Evolutionary conservation across 2,888 invertebrate genomes (phyloP), one percentile per base, ranked within the genome.

Genomic region (Epinotia bilunana): DNA sequence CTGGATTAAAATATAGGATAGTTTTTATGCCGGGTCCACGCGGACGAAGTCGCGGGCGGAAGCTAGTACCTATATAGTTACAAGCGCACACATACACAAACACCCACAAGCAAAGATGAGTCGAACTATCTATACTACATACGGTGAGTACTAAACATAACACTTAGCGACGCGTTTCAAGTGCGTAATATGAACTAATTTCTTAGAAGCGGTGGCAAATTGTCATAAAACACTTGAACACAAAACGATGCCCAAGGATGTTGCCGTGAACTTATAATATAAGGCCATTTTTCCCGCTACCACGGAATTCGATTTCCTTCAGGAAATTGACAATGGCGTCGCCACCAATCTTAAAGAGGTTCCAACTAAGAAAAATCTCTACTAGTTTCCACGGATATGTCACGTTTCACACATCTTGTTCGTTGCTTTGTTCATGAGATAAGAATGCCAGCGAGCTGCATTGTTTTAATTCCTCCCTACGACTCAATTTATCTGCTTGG

Each of bases 261-360:
- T 70, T 62, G 58, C 69, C 43, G 62, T 33, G 5, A 72, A 72
- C 67, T n/a, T 72, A 72, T 43, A 60, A 60, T 69, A 65, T 69
- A 67, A 69, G 72, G 74, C 57, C 70, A 73, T 77, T 77, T 76
- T 79, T 76, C 75, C 74, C 79, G 76, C 76, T 73, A 78, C 79
- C 78, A 78, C 72, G 76, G 72, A 76, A 80, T 79, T 81, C 81
- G 79, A 85, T 87, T 87, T 86, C 83, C 87, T 82, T 23, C 43
- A 84, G 84, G 85, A 86, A 85, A 85, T 87, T 83, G 83, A 83
- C 81, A 78, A 77, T 76, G 79, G 76, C 78, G 75, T 81, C 79
- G 81, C 79, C 78, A 61, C 77, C 79, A 79, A 79, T 81, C 79
- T 71, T 65, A 75, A 74, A 79, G 79, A 46, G 82, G 80, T 81